Evolutionary conservation across 2,888 invertebrate genomes (phyloP).

Genomic region (Drepana falcataria): DNA sequence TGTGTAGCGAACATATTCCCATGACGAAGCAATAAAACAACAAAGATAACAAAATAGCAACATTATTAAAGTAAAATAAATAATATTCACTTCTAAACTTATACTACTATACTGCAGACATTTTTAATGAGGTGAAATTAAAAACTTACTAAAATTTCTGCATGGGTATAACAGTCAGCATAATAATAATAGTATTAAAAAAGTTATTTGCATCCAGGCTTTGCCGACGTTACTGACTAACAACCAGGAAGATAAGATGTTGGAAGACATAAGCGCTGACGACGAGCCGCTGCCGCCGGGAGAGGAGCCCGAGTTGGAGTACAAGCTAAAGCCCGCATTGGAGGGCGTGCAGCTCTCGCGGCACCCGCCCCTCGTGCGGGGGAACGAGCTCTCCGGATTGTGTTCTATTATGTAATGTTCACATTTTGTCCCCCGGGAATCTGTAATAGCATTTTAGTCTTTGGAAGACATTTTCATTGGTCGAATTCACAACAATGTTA

Average conservation of each 20-base stretch:
- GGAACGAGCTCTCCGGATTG: slow-evolving; percentile 89
- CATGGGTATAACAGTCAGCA: too few relatives aligned
- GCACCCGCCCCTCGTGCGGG: slow-evolving; percentile 84
- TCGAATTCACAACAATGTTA: too few relatives aligned
- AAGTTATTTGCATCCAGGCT: slow-evolving; percentile 32
- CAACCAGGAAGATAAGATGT: slow-evolving; percentile 31
- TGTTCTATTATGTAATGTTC: slow-evolving; percentile 88
- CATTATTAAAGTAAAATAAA: too few relatives aligned
- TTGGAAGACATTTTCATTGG: too few relatives aligned
- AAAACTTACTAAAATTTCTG: too few relatives aligned
- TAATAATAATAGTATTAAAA: too few relatives aligned
- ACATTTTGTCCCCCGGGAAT: slow-evolving; percentile 1
- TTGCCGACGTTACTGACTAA: slow-evolving; percentile 42
- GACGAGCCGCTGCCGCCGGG: slow-evolving; percentile 80
- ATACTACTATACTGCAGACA: too few relatives aligned
- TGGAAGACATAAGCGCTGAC: slow-evolving; percentile 56
- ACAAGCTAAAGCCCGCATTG: slow-evolving; percentile 82
- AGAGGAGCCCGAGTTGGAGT: slow-evolving; percentile 73
- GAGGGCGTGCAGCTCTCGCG: slow-evolving; percentile 82
- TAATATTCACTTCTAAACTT: too few relatives aligned
- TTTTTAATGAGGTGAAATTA: too few relatives aligned
- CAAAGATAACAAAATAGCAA: too few relatives aligned
- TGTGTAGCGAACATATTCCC: too few relatives aligned
- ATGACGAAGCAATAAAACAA: too few relatives aligned
- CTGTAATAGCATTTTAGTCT: not conserved